Base-by-base conservation (phyloP, 1,140 invertebrate genomes). In the Drosophila ficusphila region DNA sequence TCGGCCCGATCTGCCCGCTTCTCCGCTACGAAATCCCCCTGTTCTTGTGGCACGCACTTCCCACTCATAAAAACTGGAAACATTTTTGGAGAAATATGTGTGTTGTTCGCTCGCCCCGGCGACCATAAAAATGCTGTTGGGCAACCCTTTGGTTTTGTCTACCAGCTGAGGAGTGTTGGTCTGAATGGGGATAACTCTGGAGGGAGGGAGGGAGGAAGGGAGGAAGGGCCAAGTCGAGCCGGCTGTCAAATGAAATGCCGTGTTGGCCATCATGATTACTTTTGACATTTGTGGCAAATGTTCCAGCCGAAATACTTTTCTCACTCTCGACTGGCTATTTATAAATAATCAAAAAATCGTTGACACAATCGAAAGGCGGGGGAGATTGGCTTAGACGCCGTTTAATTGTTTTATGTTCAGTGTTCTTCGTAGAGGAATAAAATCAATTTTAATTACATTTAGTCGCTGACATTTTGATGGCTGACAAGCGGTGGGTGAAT, bases 281-380 rank as follows among this genome's bases (percentile, higher is more conserved):
- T 86, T 48, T 88, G 81, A 86, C 81, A 86, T 86, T 86, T 86
- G 81, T 88, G 81, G 81, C 82, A 86, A 86, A 86, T 86, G 81
- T 88, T 79, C 52, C 31, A 42, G 47, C 9, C 48, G 25, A 38
- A 36, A 42, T 38, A 38, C 29, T 38, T 41, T 31, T 39, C 38
- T 27, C 21, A 23, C 31, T 41, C 27, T 9, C 25, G n/a, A n/a
- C 33, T 2, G 46, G 52, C 69, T 81, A 88, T 81, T 86, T 86
- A 86, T 81, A 88, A 88, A 86, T 76, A 86, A 81, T 74, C 53
- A 51, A 64, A 60, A 60, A 76, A 44, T 85, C 60, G 49, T 64
- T 38, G 39, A 72, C 65, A 70, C 31, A 49, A 56, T 18, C 16
- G 21, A 12, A 16, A 7, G 4, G 12, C 11, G 5, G 14, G 4